Conservation (phyloP, 2,113 vertebrate genomes). For the human region GRCh38 chr4:159359001-159359500, state of each 20-base stretch:
- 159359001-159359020: conserved; percentile 76
- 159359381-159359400: conserved; percentile 82
- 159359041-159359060: conserved; percentile 44
- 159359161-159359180: conserved; percentile 78
- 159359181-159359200: conserved; percentile 87
- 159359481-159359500: conserved; percentile 88
- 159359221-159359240: conserved; percentile 78
- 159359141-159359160: neutral
- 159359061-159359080: conserved; percentile 65
- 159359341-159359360: conserved; percentile 82
- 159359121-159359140: conserved; percentile 70
- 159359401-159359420: conserved; percentile 84
- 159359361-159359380: conserved; percentile 74
- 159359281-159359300: conserved; percentile 78
- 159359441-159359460: conserved; percentile 85
- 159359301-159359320: conserved; percentile 63
- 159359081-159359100: conserved; percentile 83
- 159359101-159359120: conserved; percentile 79
- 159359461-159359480: conserved; percentile 84
- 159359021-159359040: conserved; percentile 78
- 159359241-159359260: conserved; percentile 78
- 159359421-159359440: conserved; percentile 88
- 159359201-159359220: conserved; percentile 81
- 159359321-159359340: conserved; percentile 69
- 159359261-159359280: conserved; percentile 72